Base-by-base conservation (phyloP, 2,888 invertebrate genomes). In the Cephus nigrinus region DNA sequence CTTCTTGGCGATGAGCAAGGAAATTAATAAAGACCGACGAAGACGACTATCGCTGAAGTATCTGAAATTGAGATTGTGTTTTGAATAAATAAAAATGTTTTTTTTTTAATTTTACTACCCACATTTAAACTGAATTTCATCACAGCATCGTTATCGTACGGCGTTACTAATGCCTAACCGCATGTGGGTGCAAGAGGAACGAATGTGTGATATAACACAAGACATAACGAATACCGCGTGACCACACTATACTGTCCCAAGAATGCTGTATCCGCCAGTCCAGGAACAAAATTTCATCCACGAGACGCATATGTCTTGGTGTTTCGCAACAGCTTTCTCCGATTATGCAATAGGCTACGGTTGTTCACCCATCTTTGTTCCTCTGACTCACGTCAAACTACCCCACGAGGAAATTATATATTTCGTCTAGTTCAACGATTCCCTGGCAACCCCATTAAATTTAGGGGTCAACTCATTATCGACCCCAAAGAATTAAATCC, bases 251-350 rank as follows among this genome's bases (percentile, higher is more conserved):
- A 23, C 55, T 55, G 55, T 3, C n/a, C 31, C 4, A 33, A 32
- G 12, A 32, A 32, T 33, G 73, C n/a, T 4, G 15, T n/a, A n/a
- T 74, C 35, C 36, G 74, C 15, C 74, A 30, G 74, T 74, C 35
- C 33, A 35, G 74, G 30, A 35, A 32, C 35, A 30, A 36, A 71
- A 71, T 74, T 12, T 33, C 74, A 36, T 35, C 35, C 74, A 30
- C 74, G 74, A 5, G 34, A 74, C 30, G 74, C 33, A 74, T 23
- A 2, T 78, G 73, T 76, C 73, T 76, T 75, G 69, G 71, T 80
- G 84, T 89, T 89, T 84, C 84, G 86, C 85, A 89, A 89, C 78
- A 84, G 80, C 89, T 89, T 89, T 89, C 89, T 86, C 89, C 86
- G 76, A 82, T 89, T 89, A 85, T 74, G 83, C 81, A 89, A 89